Evolutionary conservation across 1,140 invertebrate species (phyloP), one percentile per base, ranked within the genome.

Genomic region (Euwallacea fornicatus): DNA sequence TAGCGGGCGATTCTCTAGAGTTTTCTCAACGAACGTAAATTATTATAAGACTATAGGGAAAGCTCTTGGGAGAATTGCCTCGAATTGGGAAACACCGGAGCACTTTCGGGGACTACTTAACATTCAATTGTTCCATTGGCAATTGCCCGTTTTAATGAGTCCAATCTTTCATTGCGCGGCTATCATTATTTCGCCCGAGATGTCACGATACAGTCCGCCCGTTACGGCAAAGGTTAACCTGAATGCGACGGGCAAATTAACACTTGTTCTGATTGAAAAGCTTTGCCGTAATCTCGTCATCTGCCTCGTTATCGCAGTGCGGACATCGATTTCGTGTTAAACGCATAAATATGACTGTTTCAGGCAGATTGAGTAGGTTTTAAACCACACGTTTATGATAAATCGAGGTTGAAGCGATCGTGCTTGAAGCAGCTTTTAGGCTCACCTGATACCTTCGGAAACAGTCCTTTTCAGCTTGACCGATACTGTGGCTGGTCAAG

Each of bases 121-220:
- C 67, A 69, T 69, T 69, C 67, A 63, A 69, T 69, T 69, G 67
- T 69, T 55, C 62, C 62, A 69, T 69, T 62, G 16, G 21, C 58
- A 63, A 69, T 69, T 69, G 59, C 67, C 46, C 54, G 67, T 69
- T 69, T 69, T 69, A 69, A 69, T 69, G 67, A 63, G 67, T 60
- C 67, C 21, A 62, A 69, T 62, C 46, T 60, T 56, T 69, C 60
- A 62, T 62, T 69, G 67, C 59, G 47, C 59, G 59, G 67, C 59
- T 63, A 46, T 69, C 67, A 63, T 69, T 69, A 69, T 62, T 62
- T 56, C 21, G 15, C 50, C 42, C 42, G 47, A 59, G 66, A 60
- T 68, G 56, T 68, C 66, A 68, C 66, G 66, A 68, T 60, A 50
- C 53, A 21, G 46, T 65, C 63, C n/a, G 16, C 50, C 15, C 42